These are phyloP conservation scores for Adelosebastes latens DNA, from an alignment of 2,797 vertebrate genomes.

Conservation along the genomic window DNA sequence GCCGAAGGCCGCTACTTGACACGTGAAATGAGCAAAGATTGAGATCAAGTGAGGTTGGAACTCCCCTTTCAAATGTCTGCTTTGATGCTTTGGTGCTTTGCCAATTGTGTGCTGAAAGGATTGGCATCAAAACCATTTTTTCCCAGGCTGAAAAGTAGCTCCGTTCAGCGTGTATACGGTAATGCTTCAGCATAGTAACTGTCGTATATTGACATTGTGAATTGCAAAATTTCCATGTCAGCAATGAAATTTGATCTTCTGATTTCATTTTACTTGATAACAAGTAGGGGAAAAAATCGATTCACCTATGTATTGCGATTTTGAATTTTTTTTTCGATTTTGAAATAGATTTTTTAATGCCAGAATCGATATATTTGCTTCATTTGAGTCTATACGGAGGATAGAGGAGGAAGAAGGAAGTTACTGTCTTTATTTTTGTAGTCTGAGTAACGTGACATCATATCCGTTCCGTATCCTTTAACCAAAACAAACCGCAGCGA, in stretches of 20 bases:
- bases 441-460: no score
- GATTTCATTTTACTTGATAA: neutral
- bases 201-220: neutral
- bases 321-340: no score
- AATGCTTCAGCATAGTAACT: neutral
- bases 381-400: no score
- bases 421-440: no score
- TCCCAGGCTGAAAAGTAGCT: neutral
- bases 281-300: neutral
- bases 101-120: neutral
- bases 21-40: slow-evolving; percentile 1
- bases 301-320: no score
- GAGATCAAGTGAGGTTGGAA: neutral
- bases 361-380: no score
- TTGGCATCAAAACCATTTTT: neutral
- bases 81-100: slow-evolving; percentile 15
- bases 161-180: neutral
- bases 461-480: no score
- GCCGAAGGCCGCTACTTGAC: neutral
- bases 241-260: neutral
- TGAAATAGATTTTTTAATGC: no score
- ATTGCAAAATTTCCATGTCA: neutral
- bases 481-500: no score
- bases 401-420: no score
- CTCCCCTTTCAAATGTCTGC: neutral